A percentile compares a stretch with the other conserved stretches of the same genome.
Evolutionary conservation across 1,140 invertebrate species (phyloP).

Genomic region (Antheraea pernyi): DNA sequence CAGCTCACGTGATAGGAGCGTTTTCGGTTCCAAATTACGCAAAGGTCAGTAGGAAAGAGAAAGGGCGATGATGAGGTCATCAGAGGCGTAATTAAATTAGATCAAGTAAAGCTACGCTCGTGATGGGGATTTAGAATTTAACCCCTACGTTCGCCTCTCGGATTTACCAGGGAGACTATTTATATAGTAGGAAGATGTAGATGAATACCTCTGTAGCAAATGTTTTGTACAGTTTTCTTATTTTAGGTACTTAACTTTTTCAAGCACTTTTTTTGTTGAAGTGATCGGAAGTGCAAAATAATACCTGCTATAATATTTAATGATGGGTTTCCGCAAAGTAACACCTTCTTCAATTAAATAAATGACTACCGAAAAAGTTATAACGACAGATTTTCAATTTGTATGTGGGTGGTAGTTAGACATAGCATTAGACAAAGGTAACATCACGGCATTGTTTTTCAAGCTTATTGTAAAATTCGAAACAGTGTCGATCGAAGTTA

Average conservation of each 20-base stretch:
- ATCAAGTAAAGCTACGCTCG: constrained; percentile 33
- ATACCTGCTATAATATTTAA: too few relatives aligned
- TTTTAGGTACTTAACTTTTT: not conserved
- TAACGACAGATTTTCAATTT: too few relatives aligned
- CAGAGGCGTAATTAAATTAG: constrained; percentile 56
- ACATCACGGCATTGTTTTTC: too few relatives aligned
- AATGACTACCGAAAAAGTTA: too few relatives aligned
- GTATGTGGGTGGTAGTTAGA: too few relatives aligned
- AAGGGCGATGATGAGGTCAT: constrained; percentile 47
- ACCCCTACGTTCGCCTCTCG: not conserved
- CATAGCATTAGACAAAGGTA: too few relatives aligned
- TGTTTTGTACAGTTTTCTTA: not conserved
- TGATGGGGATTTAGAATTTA: constrained; percentile 32
- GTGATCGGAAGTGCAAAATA: too few relatives aligned
- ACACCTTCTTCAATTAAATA: too few relatives aligned
- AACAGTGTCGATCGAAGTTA: too few relatives aligned
- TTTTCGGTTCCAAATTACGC: not conserved
- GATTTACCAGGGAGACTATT: not conserved
- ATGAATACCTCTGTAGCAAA: not conserved
- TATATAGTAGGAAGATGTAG: not conserved
- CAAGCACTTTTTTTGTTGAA: too few relatives aligned
- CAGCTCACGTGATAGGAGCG: not conserved
- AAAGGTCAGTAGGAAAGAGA: constrained; percentile 11
- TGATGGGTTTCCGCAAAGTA: too few relatives aligned
- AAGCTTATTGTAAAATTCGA: too few relatives aligned